Evolutionary conservation across 2,113 vertebrate species (phyloP), one percentile per base, ranked within the genome.

Genomic region (Cynoglossus semilaevis): DNA sequence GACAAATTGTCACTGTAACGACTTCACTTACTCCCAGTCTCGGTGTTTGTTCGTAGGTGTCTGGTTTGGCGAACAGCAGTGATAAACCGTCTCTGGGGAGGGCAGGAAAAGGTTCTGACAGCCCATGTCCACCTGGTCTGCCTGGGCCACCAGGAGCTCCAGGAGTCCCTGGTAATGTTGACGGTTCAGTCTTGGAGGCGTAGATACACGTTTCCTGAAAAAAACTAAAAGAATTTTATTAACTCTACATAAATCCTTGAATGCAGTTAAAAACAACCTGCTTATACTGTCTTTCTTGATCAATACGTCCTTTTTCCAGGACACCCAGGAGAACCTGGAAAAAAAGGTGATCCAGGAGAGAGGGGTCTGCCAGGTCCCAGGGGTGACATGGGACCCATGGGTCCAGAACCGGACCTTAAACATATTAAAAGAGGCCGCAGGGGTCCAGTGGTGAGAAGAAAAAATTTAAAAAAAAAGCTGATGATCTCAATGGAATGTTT

Each of bases 301-400:
- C 1, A 0, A 9, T 47, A 9, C n/a, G 13, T 63, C 15, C 34
- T n/a, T 53, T 9, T 69, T 29, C 48, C 63, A 89, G 90, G 88
- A 52, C 82, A 83, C 43, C 88, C 87, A 55, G 90, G 91, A 35
- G 67, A 82, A 47, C 84, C 80, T 14, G 91, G 91, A 40, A 73
- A 79, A 38, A 85, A 59, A 54, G 91, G 91, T 1, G 81, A 89
- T 10, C 49, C 66, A 15, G 88, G 91, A 12, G 70, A 69, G 1
- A 70, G 37, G 41, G 86, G 91, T 10, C 73, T 38, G 0, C 61
- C 87, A 12, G 91, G 91, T 1, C 88, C 86, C 4, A 76, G 91
- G 11, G 91, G 91, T 19, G 78, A 89, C 72, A 91, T 92, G 87
- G 91, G 91, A 13, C 91, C 88, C 14, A 87, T 91, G 68, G 90